phyloP scores from a whole-genome alignment of 2,797 vertebrate genomes.

The Trematomus bernacchii region DNA sequence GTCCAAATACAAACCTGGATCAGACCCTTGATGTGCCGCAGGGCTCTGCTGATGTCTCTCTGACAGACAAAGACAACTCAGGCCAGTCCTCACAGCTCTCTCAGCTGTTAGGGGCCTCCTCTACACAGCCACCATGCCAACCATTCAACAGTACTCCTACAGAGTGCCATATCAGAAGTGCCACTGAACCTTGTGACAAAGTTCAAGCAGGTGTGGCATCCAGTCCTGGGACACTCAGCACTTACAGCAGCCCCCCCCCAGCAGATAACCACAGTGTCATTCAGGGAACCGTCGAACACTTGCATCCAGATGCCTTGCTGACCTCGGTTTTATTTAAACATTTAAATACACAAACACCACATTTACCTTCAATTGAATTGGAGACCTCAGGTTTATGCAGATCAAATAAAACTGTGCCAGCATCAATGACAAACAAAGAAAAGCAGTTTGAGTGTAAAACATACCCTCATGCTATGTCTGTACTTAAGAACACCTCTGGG shows the following conservation, averaged over 20 bases:
- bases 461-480: slow-evolving; percentile 57
- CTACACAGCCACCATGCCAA: slow-evolving; percentile 14
- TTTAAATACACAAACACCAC: slow-evolving; percentile 25
- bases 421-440: slow-evolving; percentile 69
- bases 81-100: slow-evolving; percentile 7
- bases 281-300: slow-evolving; percentile 41
- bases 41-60: slow-evolving; percentile 35
- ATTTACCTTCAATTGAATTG: slow-evolving; percentile 29
- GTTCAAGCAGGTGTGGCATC: slow-evolving; percentile 37
- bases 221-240: slow-evolving; percentile 21
- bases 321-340: slow-evolving; percentile 48
- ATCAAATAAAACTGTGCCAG: slow-evolving; percentile 28
- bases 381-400: slow-evolving; percentile 33
- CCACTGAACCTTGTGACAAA: slow-evolving; percentile 47
- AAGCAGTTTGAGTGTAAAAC: slow-evolving; percentile 71
- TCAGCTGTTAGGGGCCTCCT: slow-evolving; percentile 27
- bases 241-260: slow-evolving; percentile 43
- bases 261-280: slow-evolving; percentile 23
- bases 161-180: slow-evolving; percentile 19
- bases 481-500: slow-evolving; percentile 34
- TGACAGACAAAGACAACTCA: slow-evolving; percentile 37
- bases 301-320: slow-evolving; percentile 31
- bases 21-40: slow-evolving; percentile 40
- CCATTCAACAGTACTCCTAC: slow-evolving; percentile 38
- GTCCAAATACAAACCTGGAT: slow-evolving; percentile 35